phyloP scores from a whole-genome alignment of 2,113 vertebrate genomes.

The Platichthys stellatus region DNA sequence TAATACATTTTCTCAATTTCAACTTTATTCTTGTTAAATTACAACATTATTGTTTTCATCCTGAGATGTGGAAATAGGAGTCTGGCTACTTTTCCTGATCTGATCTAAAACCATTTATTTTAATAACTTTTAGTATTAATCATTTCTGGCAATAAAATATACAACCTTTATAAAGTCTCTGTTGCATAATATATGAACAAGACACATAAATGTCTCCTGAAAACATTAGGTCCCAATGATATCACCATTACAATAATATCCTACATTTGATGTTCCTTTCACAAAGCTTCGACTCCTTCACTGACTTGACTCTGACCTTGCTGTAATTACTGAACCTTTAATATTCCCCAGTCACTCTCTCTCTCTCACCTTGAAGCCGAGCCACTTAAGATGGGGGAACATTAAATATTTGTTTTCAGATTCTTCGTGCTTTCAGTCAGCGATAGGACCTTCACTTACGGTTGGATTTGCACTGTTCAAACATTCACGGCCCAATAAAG shows the following conservation, averaged over 20 bases:
- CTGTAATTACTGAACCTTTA: conserved; percentile 27
- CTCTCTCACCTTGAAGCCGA: conserved; percentile 41
- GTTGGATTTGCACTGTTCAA: conserved; percentile 29
- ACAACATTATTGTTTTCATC: too few species aligned
- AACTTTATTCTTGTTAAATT: too few species aligned
- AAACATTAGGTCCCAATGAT: conserved; percentile 25
- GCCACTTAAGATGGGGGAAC: conserved; percentile 54
- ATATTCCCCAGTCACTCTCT: conserved; percentile 28
- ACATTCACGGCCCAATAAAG: conserved; percentile 40
- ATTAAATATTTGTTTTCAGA: conserved; percentile 70
- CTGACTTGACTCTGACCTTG: conserved; percentile 29
- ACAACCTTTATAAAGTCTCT: neutral
- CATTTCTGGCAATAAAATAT: conserved; percentile 1
- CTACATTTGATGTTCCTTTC: neutral
- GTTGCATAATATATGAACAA: neutral
- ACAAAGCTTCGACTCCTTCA: neutral
- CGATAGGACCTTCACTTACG: conserved; percentile 38
- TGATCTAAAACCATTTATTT: neutral
- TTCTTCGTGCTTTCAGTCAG: conserved; percentile 48
- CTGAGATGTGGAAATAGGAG: neutral
- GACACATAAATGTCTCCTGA: neutral
- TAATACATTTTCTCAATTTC: too few species aligned
- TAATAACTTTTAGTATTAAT: neutral
- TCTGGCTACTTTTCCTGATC: neutral
- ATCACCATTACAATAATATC: conserved; percentile 24